phyloP scores from a whole-genome alignment of 2,888 invertebrate genomes.

The Orchesella flavescens region DNA sequence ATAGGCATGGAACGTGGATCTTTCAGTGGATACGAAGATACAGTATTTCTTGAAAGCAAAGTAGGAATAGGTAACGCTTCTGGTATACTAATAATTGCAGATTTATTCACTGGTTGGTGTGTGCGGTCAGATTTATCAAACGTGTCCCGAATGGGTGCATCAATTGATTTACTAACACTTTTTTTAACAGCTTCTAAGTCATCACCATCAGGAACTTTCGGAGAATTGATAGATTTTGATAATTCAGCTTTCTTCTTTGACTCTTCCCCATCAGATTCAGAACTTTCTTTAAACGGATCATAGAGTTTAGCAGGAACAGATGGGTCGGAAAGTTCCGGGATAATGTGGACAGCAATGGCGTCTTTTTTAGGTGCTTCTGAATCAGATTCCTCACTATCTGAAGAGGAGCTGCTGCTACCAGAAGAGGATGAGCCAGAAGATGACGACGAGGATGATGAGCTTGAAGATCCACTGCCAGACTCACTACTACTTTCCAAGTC shows the following conservation, averaged over 20 bases:
- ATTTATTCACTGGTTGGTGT: too few species aligned
- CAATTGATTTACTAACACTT: too few species aligned
- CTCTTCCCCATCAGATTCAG: constrained; percentile 44
- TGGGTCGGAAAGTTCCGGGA: background rate
- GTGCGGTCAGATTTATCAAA: too few species aligned
- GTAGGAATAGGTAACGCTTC: constrained; percentile 41
- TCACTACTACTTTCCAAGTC: constrained; percentile 14
- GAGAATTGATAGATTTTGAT: background rate
- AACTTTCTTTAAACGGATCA: constrained; percentile 55
- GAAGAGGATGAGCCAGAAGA: constrained; percentile 44
- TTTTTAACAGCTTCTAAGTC: too few species aligned
- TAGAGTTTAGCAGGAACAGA: constrained; percentile 29
- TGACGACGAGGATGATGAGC: constrained; percentile 38
- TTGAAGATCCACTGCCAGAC: constrained; percentile 58
- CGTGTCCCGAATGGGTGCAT: too few species aligned
- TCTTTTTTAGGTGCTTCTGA: background rate
- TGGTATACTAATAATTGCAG: too few species aligned
- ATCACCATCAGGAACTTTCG: too few species aligned
- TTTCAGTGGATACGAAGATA: background rate
- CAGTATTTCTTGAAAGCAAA: background rate
- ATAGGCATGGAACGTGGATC: too few species aligned
- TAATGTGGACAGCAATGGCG: too few species aligned
- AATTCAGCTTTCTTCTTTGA: background rate
- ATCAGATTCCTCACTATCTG: constrained; percentile 53
- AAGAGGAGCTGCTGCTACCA: constrained; percentile 42